phyloP scores from a whole-genome alignment of 1,140 invertebrate species.

The Lethocerus indicus region DNA sequence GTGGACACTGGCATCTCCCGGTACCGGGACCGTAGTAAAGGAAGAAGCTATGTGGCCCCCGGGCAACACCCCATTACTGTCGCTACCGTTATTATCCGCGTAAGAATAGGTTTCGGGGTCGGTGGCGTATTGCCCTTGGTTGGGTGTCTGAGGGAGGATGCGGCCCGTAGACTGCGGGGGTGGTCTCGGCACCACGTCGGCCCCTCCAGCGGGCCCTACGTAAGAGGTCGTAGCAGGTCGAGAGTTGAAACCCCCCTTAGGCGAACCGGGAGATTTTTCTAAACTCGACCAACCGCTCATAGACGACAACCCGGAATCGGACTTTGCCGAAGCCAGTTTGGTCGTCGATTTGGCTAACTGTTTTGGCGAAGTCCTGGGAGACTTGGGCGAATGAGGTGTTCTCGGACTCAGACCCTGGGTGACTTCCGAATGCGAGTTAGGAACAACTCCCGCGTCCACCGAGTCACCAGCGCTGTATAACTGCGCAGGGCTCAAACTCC shows the following conservation, averaged over 20 bases:
- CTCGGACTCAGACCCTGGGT: conserved; percentile 36
- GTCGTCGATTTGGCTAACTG: conserved; percentile 40
- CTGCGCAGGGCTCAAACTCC: not conserved
- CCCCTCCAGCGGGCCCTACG: conserved; percentile 22
- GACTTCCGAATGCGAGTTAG: conserved; percentile 20
- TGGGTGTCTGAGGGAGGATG: too few relatives aligned
- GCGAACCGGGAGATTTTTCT: conserved; percentile 65
- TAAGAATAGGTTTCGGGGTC: conserved; percentile 22
- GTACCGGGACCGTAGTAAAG: conserved; percentile 29
- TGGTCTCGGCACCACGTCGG: conserved; percentile 25
- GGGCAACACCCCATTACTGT: conserved; percentile 21
- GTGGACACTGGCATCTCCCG: conserved; percentile 17
- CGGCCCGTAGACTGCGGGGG: too few relatives aligned
- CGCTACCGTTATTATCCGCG: conserved; percentile 8
- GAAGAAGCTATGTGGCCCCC: conserved; percentile 29
- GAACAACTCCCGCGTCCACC: not conserved
- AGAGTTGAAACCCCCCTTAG: conserved; percentile 24
- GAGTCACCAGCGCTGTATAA: not conserved
- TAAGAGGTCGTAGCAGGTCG: too few relatives aligned
- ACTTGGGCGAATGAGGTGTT: conserved; percentile 46
- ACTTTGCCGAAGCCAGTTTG: conserved; percentile 51
- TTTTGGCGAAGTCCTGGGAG: conserved; percentile 54
- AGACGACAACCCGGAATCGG: conserved; percentile 67
- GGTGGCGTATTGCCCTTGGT: too few relatives aligned
- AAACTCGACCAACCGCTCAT: conserved; percentile 65